phyloP scores from a whole-genome alignment of 2,113 vertebrate genomes.

The Aythya baeri region DNA sequence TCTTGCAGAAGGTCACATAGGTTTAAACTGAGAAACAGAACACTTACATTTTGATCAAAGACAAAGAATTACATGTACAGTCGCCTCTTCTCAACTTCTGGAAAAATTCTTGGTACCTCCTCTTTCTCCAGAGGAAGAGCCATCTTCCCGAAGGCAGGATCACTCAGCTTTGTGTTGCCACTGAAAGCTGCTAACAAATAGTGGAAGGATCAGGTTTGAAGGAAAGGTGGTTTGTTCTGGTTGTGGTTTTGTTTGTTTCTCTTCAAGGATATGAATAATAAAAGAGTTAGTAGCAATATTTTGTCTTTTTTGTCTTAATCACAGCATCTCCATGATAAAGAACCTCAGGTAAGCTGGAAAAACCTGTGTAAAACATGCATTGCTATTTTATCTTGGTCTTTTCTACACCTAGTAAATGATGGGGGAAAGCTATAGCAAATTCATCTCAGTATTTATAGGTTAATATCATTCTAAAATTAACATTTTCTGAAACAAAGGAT shows the following conservation, averaged over 20 bases:
- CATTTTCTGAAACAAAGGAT: not conserved
- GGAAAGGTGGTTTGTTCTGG: not conserved
- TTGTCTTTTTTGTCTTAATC: not conserved
- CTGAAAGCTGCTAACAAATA: not conserved
- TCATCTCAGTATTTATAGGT: not conserved
- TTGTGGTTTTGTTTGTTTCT: not conserved
- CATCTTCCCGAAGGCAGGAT: not conserved
- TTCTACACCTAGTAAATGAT: not conserved
- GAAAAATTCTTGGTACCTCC: not conserved
- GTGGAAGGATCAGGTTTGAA: not conserved
- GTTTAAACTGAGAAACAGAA: not conserved
- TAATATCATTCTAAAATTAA: not conserved
- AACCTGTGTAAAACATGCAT: rapidly evolving
- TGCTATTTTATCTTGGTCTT: not conserved
- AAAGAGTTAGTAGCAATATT: not conserved
- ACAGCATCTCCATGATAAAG: not conserved
- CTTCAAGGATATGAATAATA: not conserved
- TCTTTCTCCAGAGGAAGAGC: not conserved
- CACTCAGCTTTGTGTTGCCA: not conserved
- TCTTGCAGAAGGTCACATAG: rapidly evolving
- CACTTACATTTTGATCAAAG: not conserved
- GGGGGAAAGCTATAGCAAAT: not conserved
- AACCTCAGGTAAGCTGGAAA: not conserved
- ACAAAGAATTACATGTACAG: not conserved
- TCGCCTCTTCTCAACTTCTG: not conserved